Conservation (phyloP, 2,113 vertebrate species). For the Neodontobutis hainanensis region DNA sequence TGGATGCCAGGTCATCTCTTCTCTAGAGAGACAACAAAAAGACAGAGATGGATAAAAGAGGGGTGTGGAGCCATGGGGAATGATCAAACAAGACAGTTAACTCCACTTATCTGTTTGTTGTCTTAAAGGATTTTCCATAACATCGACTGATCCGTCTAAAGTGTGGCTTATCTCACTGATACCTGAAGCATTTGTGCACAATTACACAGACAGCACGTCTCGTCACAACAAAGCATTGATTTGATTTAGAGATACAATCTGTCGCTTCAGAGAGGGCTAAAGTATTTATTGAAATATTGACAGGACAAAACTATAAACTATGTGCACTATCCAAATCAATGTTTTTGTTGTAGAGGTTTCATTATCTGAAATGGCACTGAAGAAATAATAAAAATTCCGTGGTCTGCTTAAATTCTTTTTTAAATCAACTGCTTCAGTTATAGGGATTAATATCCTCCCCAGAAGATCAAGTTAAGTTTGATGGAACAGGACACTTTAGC, state of each 20-base stretch:
- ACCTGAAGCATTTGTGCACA: conserved; percentile 14
- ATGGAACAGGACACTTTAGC: too few relatives aligned
- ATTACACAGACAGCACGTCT: conserved; percentile 12
- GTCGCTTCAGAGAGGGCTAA: not conserved
- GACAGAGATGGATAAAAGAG: not conserved
- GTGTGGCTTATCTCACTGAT: conserved; percentile 29
- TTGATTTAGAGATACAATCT: conserved; percentile 34
- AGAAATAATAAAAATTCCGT: too few relatives aligned
- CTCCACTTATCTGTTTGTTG: conserved; percentile 25
- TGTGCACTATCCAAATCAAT: too few relatives aligned
- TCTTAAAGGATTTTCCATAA: conserved; percentile 34
- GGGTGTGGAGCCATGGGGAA: not conserved
- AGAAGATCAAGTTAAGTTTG: too few relatives aligned
- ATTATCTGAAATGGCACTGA: too few relatives aligned
- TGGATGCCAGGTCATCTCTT: conserved; percentile 27
- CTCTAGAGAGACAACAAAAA: conserved; percentile 20
- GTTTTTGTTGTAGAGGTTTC: too few relatives aligned
- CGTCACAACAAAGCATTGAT: conserved; percentile 33
- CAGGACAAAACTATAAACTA: not conserved
- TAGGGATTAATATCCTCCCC: too few relatives aligned
- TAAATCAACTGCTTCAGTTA: too few relatives aligned
- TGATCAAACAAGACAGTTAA: conserved; percentile 3
- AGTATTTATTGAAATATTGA: conserved; percentile 6
- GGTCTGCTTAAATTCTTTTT: too few relatives aligned
- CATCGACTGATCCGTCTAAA: conserved; percentile 22